Conservation (phyloP, 2,888 invertebrate genomes). For the Subacronicta megacephala region DNA sequence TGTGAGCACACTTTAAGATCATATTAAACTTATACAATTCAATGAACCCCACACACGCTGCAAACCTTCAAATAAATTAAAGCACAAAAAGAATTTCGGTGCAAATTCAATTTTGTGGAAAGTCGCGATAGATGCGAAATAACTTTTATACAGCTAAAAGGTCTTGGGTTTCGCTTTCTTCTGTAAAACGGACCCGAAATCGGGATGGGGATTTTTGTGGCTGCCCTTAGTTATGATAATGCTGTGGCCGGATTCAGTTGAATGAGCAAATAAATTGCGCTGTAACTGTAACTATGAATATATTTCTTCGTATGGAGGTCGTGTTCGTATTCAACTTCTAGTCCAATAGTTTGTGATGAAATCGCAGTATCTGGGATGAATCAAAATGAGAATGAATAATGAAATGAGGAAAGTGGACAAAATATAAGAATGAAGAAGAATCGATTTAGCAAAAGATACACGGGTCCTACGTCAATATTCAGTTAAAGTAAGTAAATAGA, state of each 20-base stretch:
- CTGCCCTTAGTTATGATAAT: constrained; percentile 74
- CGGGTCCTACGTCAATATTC: too few relatives aligned
- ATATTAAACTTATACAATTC: constrained; percentile 29
- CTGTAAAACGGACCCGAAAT: constrained; percentile 44
- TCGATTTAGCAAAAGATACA: too few relatives aligned
- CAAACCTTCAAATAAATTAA: constrained; percentile 41
- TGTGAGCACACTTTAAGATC: not conserved
- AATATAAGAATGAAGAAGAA: too few relatives aligned
- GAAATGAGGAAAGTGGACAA: too few relatives aligned
- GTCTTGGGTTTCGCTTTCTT: constrained; percentile 42
- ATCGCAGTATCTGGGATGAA: constrained; percentile 5
- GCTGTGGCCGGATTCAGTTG: constrained; percentile 59
- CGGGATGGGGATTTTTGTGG: constrained; percentile 61
- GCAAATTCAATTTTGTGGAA: constrained; percentile 52
- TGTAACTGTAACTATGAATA: constrained; percentile 64
- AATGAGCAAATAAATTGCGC: constrained; percentile 67
- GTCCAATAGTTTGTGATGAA: constrained; percentile 37
- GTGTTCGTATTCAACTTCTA: constrained; percentile 33
- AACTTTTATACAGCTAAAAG: constrained; percentile 46
- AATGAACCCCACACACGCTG: constrained; percentile 22
- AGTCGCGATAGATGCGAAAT: constrained; percentile 49
- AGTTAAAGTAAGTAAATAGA: too few relatives aligned
- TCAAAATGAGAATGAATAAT: too few relatives aligned
- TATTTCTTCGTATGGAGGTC: constrained; percentile 53
- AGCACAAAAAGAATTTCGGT: constrained; percentile 27